Evolutionary conservation across 2,113 vertebrate genomes (phyloP).

Genomic region (Phaethornis superciliosus): DNA sequence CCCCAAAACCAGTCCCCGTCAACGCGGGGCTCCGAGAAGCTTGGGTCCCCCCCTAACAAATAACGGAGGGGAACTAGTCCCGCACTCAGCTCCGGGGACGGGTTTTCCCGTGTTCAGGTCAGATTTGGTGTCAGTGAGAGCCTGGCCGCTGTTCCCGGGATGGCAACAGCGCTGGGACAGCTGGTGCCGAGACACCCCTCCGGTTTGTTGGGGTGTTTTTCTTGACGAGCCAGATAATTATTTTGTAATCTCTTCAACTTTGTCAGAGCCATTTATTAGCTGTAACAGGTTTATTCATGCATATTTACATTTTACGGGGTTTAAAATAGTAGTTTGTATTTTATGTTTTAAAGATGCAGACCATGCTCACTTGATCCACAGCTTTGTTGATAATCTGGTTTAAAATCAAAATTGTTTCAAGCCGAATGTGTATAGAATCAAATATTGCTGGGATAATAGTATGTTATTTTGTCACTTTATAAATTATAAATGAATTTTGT

Average conservation of each 20-base stretch:
- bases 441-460: constrained; percentile 45
- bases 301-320: constrained; percentile 37
- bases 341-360: constrained; percentile 35
- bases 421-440: constrained; percentile 41
- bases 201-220: neutral
- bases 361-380: neutral
- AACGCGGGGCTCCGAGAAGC: neutral
- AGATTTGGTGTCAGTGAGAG: neutral
- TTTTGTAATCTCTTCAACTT: constrained; percentile 50
- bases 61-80: neutral
- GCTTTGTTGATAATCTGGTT: neutral
- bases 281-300: constrained; percentile 46
- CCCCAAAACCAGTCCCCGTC: neutral
- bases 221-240: constrained; percentile 16
- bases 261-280: constrained; percentile 16
- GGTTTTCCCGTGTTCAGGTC: neutral
- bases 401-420: constrained; percentile 58
- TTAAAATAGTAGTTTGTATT: constrained; percentile 41
- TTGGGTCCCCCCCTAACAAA: neutral
- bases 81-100: neutral
- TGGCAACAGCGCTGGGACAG: neutral
- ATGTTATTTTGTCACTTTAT: constrained; percentile 72
- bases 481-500: constrained; percentile 70
- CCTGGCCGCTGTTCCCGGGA: neutral
- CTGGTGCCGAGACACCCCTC: neutral